Evolutionary conservation across 1,140 invertebrate species (phyloP), one percentile per base, ranked within the genome.

Genomic region (Apis mellifera): DNA sequence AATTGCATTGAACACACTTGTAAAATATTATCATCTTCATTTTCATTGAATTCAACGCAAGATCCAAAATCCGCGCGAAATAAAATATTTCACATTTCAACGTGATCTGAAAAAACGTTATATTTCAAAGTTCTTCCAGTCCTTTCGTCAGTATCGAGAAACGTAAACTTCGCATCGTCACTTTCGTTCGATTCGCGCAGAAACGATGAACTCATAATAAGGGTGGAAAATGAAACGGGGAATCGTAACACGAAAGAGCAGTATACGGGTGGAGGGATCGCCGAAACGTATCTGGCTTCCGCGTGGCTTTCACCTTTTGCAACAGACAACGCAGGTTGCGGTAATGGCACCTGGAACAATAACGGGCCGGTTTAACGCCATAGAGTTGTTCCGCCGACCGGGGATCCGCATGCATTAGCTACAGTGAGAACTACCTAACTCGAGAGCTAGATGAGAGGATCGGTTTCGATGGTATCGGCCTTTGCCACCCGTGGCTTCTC

Each of bases 401-500:
- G 79, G 77, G 82, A 89, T 86, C 85, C 78, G 87, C 87, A 89
- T 89, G 85, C 85, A 86, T 89, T 89, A 84, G 88, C 64, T 78
- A 86, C 78, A 90, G 88, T 88, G 89, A 90, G 88, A 90, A 90
- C 84, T 85, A 87, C 81, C 87, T 84, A 84, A 84, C 87, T 84
- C 66, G 77, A 84, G 85, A 84, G 85, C 79, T 91, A 86, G 86
- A 88, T 89, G 86, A 88, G 88, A 86, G 90, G 86, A 91, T 90
- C 88, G 85, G 87, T 88, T 86, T 80, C 83, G 92, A 92, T 92
- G 84, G 23, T 90, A 91, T 90, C 86, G 62, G 71, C 66, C 76
- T 75, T 74, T 84, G 85, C 89, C 89, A 90, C 90, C 89, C 90
- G 89, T 86, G 88, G 91, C 74, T 90, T 91, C 84, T 84, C 89